phyloP scores from a whole-genome alignment of 2,888 invertebrate species.

The Azorinus chamasolen region DNA sequence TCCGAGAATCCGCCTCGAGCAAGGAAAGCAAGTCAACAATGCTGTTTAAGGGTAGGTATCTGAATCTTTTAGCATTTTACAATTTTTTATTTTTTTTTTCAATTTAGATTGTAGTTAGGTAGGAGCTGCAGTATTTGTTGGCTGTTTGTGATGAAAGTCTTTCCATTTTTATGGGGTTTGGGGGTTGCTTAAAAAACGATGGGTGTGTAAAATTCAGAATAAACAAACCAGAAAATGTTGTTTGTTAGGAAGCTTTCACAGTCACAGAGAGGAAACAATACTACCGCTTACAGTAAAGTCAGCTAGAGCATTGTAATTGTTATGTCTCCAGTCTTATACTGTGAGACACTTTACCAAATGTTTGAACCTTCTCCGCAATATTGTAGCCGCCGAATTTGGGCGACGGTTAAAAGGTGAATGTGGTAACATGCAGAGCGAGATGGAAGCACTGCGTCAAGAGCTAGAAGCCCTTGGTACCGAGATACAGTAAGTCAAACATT shows the following conservation, averaged over 20 bases:
- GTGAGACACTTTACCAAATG: conserved; percentile 72
- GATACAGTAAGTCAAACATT: conserved; percentile 80
- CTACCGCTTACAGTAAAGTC: background rate
- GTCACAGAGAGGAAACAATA: too few relatives aligned
- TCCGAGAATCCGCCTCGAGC: conserved; percentile 56
- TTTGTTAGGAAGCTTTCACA: too few relatives aligned
- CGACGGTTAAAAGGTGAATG: conserved; percentile 76
- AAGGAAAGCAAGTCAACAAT: conserved; percentile 77
- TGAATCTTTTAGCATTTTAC: background rate
- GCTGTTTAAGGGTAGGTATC: conserved; percentile 77
- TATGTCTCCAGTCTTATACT: conserved; percentile 13
- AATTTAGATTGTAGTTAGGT: too few relatives aligned
- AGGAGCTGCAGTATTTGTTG: too few relatives aligned
- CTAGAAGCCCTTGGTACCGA: conserved; percentile 75
- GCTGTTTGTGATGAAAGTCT: too few relatives aligned
- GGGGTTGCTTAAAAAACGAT: too few relatives aligned
- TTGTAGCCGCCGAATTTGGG: conserved; percentile 79
- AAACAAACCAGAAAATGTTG: too few relatives aligned
- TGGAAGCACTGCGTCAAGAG: conserved; percentile 72
- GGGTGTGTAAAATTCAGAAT: too few relatives aligned
- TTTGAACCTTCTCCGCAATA: conserved; percentile 75
- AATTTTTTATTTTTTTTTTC: too few relatives aligned
- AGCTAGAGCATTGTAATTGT: conserved; percentile 4
- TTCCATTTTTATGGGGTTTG: too few relatives aligned
- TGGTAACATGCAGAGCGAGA: conserved; percentile 71